Evolutionary conservation across 2,113 vertebrate genomes (phyloP), one percentile per base, ranked within the genome.

Genomic region (Tamias sibiricus): DNA sequence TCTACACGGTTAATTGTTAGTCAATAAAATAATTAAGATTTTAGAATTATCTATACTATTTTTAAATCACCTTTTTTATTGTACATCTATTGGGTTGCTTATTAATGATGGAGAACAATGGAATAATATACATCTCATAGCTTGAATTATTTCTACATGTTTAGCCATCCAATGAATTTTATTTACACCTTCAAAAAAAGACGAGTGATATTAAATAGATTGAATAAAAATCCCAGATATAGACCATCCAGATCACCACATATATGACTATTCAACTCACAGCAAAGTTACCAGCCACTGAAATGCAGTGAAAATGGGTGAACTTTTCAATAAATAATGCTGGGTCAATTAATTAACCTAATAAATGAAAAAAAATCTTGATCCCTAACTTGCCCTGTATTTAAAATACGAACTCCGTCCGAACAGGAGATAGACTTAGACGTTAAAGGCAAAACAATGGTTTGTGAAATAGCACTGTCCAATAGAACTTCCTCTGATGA

Each of bases 1-100:
- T 75, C 22, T 66, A 26, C 26, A 69, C 3, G 68, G 22, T 81
- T 57, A 57, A 57, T 57, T 62, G 76, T 30, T 86, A 7, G 6
- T 93, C 69, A 42, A 7, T 84, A 86, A 95, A 87, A 94, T 95
- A 85, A 90, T 91, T 79, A 91, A 84, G 76, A 57, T 32, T 71
- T 8, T 20, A 57, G 54, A 37, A 16, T 13, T 16, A 0, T 0
- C 85, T 57, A 54, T 20, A n/a, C 14, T 94, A 11, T 79, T 69
- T 69, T 69, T 97, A 32, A 77, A 54, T 76, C 20, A 80, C 66
- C 16, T 59, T 69, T 49, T 89, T 68, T 52, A 40, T 35, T 8
- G 4, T 40, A 11, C 80, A 20, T 76, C 42, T 90, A 96, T 83
- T 83, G 64, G 47, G 42, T 54, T 47, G 26, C 49, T 3, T 62